Percentiles rank a stretch among this genome's conserved stretches.
Conservation (phyloP, 2,113 vertebrate genomes). For the Lepisosteus osseus region DNA sequence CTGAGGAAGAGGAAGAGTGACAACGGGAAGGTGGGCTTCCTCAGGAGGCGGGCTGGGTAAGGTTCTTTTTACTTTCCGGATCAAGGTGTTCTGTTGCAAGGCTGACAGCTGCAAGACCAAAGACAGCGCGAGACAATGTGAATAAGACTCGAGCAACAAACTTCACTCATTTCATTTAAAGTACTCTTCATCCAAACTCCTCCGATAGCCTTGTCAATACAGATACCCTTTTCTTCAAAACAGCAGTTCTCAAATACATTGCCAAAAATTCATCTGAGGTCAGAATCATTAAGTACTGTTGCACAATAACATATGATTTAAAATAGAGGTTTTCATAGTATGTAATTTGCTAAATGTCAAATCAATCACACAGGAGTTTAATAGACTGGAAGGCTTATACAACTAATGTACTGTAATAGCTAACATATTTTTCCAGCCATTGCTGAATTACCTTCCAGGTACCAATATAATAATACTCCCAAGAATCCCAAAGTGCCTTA, state of each 20-base stretch:
- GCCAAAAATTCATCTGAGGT: not conserved
- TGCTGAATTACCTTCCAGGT: too few species aligned
- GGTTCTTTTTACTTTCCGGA: conserved; percentile 95
- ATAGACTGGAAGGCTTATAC: too few species aligned
- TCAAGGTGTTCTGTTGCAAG: conserved; percentile 87
- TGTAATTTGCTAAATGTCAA: too few species aligned
- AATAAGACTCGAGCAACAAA: not conserved
- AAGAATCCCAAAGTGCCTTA: too few species aligned
- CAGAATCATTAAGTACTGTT: too few species aligned
- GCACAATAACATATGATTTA: too few species aligned
- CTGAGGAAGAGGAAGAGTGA: conserved; percentile 82
- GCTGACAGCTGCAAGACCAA: conserved; percentile 74
- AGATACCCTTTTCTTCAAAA: not conserved
- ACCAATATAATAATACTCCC: too few species aligned
- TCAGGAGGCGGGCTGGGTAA: conserved; percentile 95
- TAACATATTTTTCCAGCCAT: too few species aligned
- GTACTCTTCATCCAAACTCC: conserved; percentile 4
- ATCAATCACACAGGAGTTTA: too few species aligned
- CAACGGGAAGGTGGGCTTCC: conserved; percentile 81
- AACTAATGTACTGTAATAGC: too few species aligned
- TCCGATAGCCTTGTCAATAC: conserved; percentile 22
- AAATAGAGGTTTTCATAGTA: too few species aligned
- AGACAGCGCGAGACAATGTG: conserved; percentile 28
- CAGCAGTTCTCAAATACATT: too few species aligned
- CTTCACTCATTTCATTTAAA: not conserved